phyloP scores from a whole-genome alignment of 2,113 vertebrate species.

The Heterotis niloticus region DNA sequence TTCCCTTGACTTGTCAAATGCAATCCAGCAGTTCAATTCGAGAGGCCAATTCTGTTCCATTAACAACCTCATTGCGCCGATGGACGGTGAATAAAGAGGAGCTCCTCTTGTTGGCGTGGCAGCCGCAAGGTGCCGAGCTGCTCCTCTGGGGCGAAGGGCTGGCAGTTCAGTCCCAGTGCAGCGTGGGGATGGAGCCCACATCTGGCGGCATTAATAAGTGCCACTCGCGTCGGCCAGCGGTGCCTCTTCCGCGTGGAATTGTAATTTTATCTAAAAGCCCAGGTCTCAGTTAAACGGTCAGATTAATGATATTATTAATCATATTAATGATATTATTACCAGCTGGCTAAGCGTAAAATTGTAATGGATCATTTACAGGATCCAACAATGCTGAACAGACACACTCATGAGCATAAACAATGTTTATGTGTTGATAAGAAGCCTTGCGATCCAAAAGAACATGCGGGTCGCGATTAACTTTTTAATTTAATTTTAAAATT shows the following conservation, averaged over 20 bases:
- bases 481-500: too few species aligned
- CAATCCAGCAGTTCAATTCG: constrained; percentile 57
- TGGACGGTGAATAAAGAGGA: constrained; percentile 53
- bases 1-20: constrained; percentile 61
- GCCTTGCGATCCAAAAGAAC: too few species aligned
- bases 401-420: too few species aligned
- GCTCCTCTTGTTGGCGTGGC: constrained; percentile 50
- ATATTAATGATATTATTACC: neutral
- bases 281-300: neutral
- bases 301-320: neutral
- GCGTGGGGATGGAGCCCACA: constrained; percentile 41
- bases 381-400: too few species aligned
- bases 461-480: too few species aligned
- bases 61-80: constrained; percentile 52
- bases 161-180: constrained; percentile 47
- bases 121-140: constrained; percentile 32
- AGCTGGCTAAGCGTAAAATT: neutral
- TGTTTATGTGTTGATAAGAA: too few species aligned
- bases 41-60: constrained; percentile 52
- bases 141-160: constrained; percentile 51
- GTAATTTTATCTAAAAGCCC: neutral
- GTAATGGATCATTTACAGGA: neutral
- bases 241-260: constrained; percentile 14
- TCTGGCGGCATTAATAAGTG: constrained; percentile 65
- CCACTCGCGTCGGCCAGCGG: constrained; percentile 50